Evolutionary conservation across 37 sponge, comb jelly and placozoan genomes (phyloP).

Genomic region (Lycopodina hypogea): DNA sequence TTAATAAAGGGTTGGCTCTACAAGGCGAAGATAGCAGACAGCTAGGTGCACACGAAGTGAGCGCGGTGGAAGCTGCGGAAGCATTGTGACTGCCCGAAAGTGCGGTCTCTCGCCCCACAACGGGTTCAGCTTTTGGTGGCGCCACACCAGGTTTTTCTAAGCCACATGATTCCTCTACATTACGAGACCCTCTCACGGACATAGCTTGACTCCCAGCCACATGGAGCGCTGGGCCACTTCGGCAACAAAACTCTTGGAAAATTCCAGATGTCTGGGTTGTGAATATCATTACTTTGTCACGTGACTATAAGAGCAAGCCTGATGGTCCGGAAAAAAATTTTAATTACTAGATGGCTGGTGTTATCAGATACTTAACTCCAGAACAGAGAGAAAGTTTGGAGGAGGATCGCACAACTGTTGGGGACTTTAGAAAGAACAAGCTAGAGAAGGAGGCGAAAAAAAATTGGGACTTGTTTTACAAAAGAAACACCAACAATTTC

Average conservation of each 20-base stretch:
- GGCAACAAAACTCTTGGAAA: not conserved
- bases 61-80: not conserved
- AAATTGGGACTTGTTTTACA: slow-evolving; percentile 99
- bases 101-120: not conserved
- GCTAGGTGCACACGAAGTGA: too few relatives aligned
- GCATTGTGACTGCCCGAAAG: not conserved
- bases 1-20: slow-evolving; percentile 7
- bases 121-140: not conserved
- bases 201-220: slow-evolving; percentile 15
- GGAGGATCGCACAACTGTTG: slow-evolving; percentile 54
- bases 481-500: slow-evolving; percentile 90
- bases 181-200: slow-evolving; percentile 41
- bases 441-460: slow-evolving; percentile 87
- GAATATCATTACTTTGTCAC: slow-evolving; percentile 38
- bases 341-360: not conserved
- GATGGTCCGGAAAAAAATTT: not conserved
- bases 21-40: not conserved
- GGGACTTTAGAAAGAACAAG: slow-evolving; percentile 75
- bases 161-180: too few relatives aligned
- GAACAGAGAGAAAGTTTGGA: slow-evolving; percentile 50
- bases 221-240: not conserved
- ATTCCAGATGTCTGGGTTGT: not conserved
- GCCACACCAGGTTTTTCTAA: slow-evolving; percentile 16
- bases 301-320: not conserved
- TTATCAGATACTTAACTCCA: slow-evolving; percentile 46